Conservation (phyloP, 2,888 invertebrate species). For the Lycophotia porphyrea region DNA sequence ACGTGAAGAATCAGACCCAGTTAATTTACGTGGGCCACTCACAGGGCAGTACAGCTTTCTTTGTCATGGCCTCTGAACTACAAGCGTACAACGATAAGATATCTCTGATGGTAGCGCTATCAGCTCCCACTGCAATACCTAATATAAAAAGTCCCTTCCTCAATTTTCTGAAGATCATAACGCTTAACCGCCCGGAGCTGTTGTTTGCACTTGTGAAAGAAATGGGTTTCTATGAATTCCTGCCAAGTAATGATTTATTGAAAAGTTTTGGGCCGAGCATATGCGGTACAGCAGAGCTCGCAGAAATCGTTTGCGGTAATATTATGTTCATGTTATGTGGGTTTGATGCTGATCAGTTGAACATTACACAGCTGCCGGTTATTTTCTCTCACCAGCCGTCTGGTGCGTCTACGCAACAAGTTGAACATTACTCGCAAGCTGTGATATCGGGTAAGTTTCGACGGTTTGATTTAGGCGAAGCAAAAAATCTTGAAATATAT, state of each 20-base stretch:
- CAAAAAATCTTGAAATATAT: slow-evolving; percentile 43
- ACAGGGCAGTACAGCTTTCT: slow-evolving; percentile 91
- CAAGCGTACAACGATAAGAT: slow-evolving; percentile 92
- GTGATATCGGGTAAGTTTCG: slow-evolving; percentile 61
- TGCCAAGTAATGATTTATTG: slow-evolving; percentile 36
- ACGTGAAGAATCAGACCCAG: slow-evolving; percentile 87
- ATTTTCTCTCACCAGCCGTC: slow-evolving; percentile 69
- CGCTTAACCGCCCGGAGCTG: slow-evolving; percentile 44
- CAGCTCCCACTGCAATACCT: slow-evolving; percentile 69
- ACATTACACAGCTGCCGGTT: slow-evolving; percentile 58
- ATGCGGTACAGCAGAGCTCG: slow-evolving; percentile 46
- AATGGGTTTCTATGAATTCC: slow-evolving; percentile 50
- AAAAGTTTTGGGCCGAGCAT: slow-evolving; percentile 33
- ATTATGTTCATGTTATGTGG: slow-evolving; percentile 51
- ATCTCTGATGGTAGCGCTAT: slow-evolving; percentile 78
- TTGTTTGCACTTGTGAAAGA: slow-evolving; percentile 44
- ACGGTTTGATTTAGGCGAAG: slow-evolving; percentile 63
- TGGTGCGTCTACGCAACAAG: slow-evolving; percentile 83
- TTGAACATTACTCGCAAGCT: slow-evolving; percentile 72
- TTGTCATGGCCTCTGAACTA: slow-evolving; percentile 90
- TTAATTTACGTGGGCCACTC: slow-evolving; percentile 95
- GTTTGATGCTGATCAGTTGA: slow-evolving; percentile 51
- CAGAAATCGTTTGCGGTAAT: slow-evolving; percentile 57
- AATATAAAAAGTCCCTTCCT: slow-evolving; percentile 64
- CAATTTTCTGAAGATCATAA: slow-evolving; percentile 50